Evolutionary conservation across 1,140 invertebrate genomes (phyloP).

Genomic region (Megalopta genalis): DNA sequence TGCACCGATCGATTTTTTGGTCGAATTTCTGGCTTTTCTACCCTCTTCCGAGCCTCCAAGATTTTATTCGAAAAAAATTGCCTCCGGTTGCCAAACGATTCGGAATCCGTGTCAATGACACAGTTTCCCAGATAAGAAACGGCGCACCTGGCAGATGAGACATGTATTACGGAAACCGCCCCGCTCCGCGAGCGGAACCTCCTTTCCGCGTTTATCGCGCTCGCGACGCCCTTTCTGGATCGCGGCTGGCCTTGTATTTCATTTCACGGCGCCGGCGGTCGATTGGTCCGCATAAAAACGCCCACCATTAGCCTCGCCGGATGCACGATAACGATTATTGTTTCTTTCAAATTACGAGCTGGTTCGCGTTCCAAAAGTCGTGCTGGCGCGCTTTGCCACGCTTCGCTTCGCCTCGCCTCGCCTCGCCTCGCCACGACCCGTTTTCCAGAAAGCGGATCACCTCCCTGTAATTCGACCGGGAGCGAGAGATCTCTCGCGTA

Average conservation of each 20-base stretch:
- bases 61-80: constrained; percentile 29
- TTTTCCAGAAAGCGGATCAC: constrained; percentile 1
- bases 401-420: too few relatives aligned
- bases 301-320: constrained; percentile 16
- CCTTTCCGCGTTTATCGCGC: constrained; percentile 27
- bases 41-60: not conserved
- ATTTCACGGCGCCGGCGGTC: constrained; percentile 19
- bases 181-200: not conserved
- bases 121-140: constrained; percentile 21
- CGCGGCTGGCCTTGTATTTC: not conserved
- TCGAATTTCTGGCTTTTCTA: not conserved
- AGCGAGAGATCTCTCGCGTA: not conserved
- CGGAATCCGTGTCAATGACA: constrained; percentile 44
- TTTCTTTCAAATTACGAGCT: constrained; percentile 21
- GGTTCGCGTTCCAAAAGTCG: constrained; percentile 18
- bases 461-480: not conserved
- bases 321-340: constrained; percentile 24
- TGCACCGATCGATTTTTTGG: too few relatives aligned
- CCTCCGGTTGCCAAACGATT: constrained; percentile 28
- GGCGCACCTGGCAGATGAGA: constrained; percentile 27
- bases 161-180: constrained; percentile 25
- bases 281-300: constrained; percentile 8
- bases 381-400: not conserved
- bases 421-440: not conserved
- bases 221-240: not conserved